A percentile compares a stretch with the other conserved stretches of the same genome.
Conservation (phyloP, 2,888 invertebrate genomes). For the Scaptomyza reducta region DNA sequence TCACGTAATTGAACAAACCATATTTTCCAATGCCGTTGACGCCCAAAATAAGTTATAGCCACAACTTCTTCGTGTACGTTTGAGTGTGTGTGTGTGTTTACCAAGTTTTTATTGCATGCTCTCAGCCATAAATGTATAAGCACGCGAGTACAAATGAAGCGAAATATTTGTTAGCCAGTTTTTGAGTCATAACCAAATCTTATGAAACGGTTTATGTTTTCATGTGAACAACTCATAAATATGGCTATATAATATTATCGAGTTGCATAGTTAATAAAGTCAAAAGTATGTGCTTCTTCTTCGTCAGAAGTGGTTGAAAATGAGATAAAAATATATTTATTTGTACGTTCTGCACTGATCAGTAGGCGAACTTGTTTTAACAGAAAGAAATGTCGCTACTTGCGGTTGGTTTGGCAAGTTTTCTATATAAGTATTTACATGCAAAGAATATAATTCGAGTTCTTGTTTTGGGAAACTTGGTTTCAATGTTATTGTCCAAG, state of each 20-base stretch:
- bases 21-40: constrained; percentile 36
- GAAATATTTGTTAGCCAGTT: constrained; percentile 33
- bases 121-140: constrained; percentile 46
- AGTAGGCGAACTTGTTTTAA: constrained; percentile 3
- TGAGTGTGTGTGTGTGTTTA: constrained; percentile 11
- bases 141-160: constrained; percentile 53
- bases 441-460: constrained; percentile 4
- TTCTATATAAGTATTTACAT: no score
- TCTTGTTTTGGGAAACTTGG: no score
- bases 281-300: no score
- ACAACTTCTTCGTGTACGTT: background rate
- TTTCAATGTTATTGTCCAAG: no score
- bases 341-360: background rate
- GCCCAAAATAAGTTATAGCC: constrained; percentile 32
- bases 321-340: background rate
- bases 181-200: constrained; percentile 11
- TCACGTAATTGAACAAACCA: constrained; percentile 48
- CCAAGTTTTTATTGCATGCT: constrained; percentile 47
- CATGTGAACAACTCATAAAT: background rate
- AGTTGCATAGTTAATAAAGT: no score
- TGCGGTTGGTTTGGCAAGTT: background rate
- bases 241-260: constrained; percentile 1
- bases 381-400: constrained; percentile 2
- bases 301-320: no score
- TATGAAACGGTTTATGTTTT: background rate